These are phyloP conservation scores for Gambusia holbrooki DNA, from an alignment of 2,113 vertebrate genomes.

Conservation along the genomic window DNA sequence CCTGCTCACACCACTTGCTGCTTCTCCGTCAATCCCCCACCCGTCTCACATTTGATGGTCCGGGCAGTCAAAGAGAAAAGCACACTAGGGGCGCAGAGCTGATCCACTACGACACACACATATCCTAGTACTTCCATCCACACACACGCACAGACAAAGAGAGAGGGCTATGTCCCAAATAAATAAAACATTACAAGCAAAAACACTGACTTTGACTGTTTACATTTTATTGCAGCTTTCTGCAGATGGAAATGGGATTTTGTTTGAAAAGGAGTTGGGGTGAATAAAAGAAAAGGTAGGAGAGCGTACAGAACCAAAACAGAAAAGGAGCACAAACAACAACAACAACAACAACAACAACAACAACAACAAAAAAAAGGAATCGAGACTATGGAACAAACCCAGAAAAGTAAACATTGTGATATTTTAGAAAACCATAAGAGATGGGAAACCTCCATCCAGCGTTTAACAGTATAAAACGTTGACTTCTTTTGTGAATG, in stretches of 20 bases:
- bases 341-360: background rate
- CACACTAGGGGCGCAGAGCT: conserved; percentile 3
- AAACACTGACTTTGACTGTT: conserved; percentile 24
- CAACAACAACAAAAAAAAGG: background rate
- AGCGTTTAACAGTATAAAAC: conserved; percentile 59
- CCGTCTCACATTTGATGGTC: conserved; percentile 8
- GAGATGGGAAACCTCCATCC: conserved; percentile 20
- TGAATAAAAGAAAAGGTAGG: background rate
- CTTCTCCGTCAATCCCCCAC: conserved; percentile 11
- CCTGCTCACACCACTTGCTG: conserved; percentile 35
- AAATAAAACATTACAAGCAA: conserved; percentile 43
- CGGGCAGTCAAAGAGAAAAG: conserved; percentile 14
- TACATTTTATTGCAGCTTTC: background rate
- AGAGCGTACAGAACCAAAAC: background rate
- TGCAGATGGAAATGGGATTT: background rate
- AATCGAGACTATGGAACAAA: conserved; percentile 1
- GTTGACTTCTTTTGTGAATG: conserved; percentile 48
- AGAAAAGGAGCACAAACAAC: background rate
- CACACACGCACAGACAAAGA: background rate
- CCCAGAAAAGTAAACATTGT: background rate
- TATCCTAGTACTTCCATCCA: background rate
- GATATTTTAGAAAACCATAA: background rate
- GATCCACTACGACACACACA: background rate
- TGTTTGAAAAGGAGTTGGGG: background rate
- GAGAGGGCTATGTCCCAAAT: background rate